Conservation (phyloP, 2,797 vertebrate genomes). For the Orestias chungarensis region DNA sequence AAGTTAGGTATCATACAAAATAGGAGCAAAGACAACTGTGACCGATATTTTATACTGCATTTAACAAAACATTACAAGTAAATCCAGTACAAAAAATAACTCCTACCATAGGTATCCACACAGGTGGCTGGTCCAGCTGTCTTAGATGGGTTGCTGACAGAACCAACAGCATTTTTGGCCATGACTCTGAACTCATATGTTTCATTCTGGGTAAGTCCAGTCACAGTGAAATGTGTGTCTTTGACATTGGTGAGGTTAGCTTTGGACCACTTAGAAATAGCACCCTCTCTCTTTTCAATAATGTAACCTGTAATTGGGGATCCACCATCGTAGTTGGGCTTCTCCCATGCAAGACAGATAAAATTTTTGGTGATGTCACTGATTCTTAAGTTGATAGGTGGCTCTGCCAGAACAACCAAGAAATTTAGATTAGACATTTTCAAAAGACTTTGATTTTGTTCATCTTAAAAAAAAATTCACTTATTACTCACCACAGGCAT, state of each 20-base stretch:
- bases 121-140: slow-evolving; percentile 91
- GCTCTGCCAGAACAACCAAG: slow-evolving; percentile 78
- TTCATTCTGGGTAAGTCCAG: slow-evolving; percentile 90
- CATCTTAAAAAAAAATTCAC: background rate
- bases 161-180: slow-evolving; percentile 96
- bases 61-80: background rate
- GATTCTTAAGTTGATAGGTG: slow-evolving; percentile 89
- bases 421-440: background rate
- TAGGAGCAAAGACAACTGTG: background rate
- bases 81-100: background rate
- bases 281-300: slow-evolving; percentile 88
- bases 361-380: slow-evolving; percentile 93
- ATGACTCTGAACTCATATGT: slow-evolving; percentile 94
- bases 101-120: slow-evolving; percentile 92
- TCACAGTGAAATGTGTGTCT: slow-evolving; percentile 89
- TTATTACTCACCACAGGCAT: slow-evolving; percentile 91
- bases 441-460: background rate
- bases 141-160: slow-evolving; percentile 92
- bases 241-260: slow-evolving; percentile 90
- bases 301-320: slow-evolving; percentile 93
- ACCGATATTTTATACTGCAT: background rate
- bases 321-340: slow-evolving; percentile 93
- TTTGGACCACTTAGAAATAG: slow-evolving; percentile 89
- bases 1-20: background rate
- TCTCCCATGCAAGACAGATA: slow-evolving; percentile 90